Evolutionary conservation across 2,888 invertebrate species (phyloP).

Genomic region (Leptogaster cylindrica): DNA sequence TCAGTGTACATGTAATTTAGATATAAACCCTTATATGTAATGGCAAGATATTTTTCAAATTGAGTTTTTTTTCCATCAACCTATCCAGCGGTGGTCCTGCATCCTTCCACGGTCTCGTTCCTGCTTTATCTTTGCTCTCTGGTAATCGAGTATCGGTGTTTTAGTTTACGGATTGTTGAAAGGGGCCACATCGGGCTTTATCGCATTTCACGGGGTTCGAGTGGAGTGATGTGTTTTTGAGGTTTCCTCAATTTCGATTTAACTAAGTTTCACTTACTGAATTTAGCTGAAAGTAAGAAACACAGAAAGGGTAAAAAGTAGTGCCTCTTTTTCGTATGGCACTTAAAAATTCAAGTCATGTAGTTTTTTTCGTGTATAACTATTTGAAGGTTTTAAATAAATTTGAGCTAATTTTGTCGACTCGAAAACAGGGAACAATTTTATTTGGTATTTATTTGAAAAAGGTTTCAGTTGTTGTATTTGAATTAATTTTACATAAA

Average conservation of each 20-base stretch:
- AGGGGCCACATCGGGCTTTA: slow-evolving; percentile 10
- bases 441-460: too few species aligned
- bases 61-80: slow-evolving; percentile 39
- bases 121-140: slow-evolving; percentile 12
- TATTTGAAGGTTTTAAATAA: too few species aligned
- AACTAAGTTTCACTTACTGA: slow-evolving; percentile 18
- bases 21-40: slow-evolving; percentile 50
- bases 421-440: too few species aligned
- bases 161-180: slow-evolving; percentile 39
- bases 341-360: too few species aligned
- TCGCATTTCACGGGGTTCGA: slow-evolving; percentile 26
- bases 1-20: slow-evolving; percentile 52
- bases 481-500: too few species aligned
- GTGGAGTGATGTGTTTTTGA: slow-evolving; percentile 20
- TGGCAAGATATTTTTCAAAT: slow-evolving; percentile 51
- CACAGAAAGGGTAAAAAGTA: background rate
- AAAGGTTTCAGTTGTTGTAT: too few species aligned
- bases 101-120: background rate
- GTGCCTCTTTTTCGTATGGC: too few species aligned
- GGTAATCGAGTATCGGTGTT: slow-evolving; percentile 39
- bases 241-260: slow-evolving; percentile 22
- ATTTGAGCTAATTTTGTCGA: too few species aligned
- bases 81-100: background rate
- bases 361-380: too few species aligned
- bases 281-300: too few species aligned